A percentile compares a stretch with the other conserved stretches of the same genome.
Evolutionary conservation across 2,113 vertebrate genomes (phyloP).

Genomic region (Neotoma lepida): DNA sequence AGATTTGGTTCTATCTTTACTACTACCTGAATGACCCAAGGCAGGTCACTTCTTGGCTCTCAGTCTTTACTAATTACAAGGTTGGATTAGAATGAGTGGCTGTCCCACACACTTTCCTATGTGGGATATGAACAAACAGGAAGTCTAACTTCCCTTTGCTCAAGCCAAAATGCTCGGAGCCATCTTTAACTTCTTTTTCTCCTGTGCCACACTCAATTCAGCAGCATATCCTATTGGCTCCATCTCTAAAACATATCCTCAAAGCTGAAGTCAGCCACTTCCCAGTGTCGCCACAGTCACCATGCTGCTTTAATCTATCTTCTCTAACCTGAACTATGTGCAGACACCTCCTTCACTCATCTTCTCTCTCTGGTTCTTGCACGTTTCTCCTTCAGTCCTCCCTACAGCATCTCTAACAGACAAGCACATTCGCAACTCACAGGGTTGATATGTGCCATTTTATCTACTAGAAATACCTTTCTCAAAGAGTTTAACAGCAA

Average conservation of each 20-base stretch:
- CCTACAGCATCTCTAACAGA: not conserved
- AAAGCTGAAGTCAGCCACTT: not conserved
- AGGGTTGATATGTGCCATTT: not conserved
- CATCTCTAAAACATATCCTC: not conserved
- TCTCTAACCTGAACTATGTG: not conserved
- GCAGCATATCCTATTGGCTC: not conserved
- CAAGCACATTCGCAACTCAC: not conserved
- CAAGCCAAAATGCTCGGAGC: not conserved
- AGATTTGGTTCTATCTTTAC: not conserved
- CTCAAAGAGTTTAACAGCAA: slow-evolving; percentile 35
- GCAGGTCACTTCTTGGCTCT: not conserved
- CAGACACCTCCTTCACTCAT: not conserved
- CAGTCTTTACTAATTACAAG: not conserved
- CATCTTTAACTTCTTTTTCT: slow-evolving; percentile 18
- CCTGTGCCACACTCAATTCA: not conserved
- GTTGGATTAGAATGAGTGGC: not conserved
- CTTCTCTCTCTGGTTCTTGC: not conserved
- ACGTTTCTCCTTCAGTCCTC: not conserved
- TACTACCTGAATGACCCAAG: not conserved
- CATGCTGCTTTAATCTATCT: not conserved
- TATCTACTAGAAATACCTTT: slow-evolving; percentile 28
- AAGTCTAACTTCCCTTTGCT: slow-evolving; percentile 24
- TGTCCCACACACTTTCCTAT: not conserved
- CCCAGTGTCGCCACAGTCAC: not conserved
- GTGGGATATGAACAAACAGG: slow-evolving; percentile 10